These are phyloP conservation scores for Tinea semifulvella DNA, from an alignment of 2,888 invertebrate genomes.

Conservation along the genomic window DNA sequence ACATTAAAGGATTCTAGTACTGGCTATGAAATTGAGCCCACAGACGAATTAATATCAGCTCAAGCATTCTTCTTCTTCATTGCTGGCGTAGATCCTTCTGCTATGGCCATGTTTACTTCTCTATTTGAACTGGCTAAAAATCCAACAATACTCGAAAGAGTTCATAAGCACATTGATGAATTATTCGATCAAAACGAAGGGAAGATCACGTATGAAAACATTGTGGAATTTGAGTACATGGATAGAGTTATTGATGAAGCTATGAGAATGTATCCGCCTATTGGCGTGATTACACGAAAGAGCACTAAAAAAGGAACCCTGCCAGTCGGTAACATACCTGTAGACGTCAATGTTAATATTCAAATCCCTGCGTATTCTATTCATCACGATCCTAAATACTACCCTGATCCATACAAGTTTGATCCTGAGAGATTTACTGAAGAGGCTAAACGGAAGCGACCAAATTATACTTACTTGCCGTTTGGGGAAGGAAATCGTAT, in stretches of 20 bases:
- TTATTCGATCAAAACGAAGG: slow-evolving; percentile 27
- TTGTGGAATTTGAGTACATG: slow-evolving; percentile 34
- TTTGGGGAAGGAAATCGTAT: slow-evolving; percentile 51
- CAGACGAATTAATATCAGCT: slow-evolving; percentile 38
- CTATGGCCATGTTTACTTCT: slow-evolving; percentile 32
- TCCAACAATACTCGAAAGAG: slow-evolving; percentile 31
- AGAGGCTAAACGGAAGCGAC: slow-evolving; percentile 27
- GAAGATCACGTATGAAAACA: slow-evolving; percentile 29
- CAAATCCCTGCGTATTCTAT: slow-evolving; percentile 35
- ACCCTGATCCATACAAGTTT: slow-evolving; percentile 46
- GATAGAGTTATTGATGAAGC: slow-evolving; percentile 36
- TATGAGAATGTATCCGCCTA: slow-evolving; percentile 36
- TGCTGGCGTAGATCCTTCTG: slow-evolving; percentile 47
- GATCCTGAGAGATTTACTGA: slow-evolving; percentile 43
- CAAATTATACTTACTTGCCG: slow-evolving; percentile 38
- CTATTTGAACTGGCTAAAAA: slow-evolving; percentile 37
- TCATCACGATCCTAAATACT: slow-evolving; percentile 48
- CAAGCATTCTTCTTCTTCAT: slow-evolving; percentile 45
- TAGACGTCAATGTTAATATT: slow-evolving; percentile 36
- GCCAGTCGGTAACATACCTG: slow-evolving; percentile 36
- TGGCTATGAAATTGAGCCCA: slow-evolving; percentile 33
- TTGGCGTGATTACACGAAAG: slow-evolving; percentile 30
- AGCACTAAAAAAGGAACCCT: slow-evolving; percentile 30
- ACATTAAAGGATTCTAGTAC: slow-evolving; percentile 30
- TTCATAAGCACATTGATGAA: slow-evolving; percentile 40